Percentiles rank a stretch among this genome's conserved stretches.
phyloP scores from a whole-genome alignment of 1,140 invertebrate genomes.

The Drosophila pallidifrons region DNA sequence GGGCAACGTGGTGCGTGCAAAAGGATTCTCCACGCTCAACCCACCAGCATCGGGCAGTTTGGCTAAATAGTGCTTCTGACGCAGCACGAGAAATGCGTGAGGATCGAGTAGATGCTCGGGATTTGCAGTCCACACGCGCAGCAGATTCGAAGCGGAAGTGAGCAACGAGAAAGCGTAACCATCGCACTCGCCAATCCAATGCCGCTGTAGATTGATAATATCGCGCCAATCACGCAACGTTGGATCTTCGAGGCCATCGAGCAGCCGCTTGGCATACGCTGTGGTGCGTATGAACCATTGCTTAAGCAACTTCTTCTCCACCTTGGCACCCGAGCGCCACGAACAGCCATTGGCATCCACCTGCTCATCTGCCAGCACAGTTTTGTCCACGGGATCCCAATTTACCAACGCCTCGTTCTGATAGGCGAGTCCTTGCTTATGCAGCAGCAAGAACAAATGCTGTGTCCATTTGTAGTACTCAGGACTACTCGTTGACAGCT shows the following conservation, averaged over 20 bases:
- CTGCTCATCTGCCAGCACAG: slow-evolving; percentile 99
- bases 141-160: slow-evolving; percentile 78
- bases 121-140: slow-evolving; percentile 91
- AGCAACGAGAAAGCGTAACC: slow-evolving; percentile 92
- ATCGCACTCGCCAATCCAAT: slow-evolving; percentile 98
- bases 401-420: slow-evolving; percentile 96
- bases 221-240: slow-evolving; percentile 92
- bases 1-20: slow-evolving; percentile 89
- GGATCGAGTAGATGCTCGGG: slow-evolving; percentile 91
- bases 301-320: slow-evolving; percentile 94
- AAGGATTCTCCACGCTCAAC: slow-evolving; percentile 90
- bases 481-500: slow-evolving; percentile 92
- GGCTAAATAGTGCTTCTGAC: slow-evolving; percentile 86
- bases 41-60: slow-evolving; percentile 80
- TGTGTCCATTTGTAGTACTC: slow-evolving; percentile 98
- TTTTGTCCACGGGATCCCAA: slow-evolving; percentile 99
- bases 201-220: slow-evolving; percentile 94
- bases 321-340: slow-evolving; percentile 98
- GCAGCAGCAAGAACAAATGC: slow-evolving; percentile 96
- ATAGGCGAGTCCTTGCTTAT: slow-evolving; percentile 93
- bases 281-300: slow-evolving; percentile 99
- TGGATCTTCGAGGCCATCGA: slow-evolving; percentile 90
- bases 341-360: slow-evolving; percentile 96
- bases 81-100: slow-evolving; percentile 87
- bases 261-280: slow-evolving; percentile 92